A percentile compares a stretch with the other conserved stretches of the same genome.
These are phyloP conservation scores for Thymallus thymallus DNA, from an alignment of 2,113 vertebrate species.

Conservation along the genomic window DNA sequence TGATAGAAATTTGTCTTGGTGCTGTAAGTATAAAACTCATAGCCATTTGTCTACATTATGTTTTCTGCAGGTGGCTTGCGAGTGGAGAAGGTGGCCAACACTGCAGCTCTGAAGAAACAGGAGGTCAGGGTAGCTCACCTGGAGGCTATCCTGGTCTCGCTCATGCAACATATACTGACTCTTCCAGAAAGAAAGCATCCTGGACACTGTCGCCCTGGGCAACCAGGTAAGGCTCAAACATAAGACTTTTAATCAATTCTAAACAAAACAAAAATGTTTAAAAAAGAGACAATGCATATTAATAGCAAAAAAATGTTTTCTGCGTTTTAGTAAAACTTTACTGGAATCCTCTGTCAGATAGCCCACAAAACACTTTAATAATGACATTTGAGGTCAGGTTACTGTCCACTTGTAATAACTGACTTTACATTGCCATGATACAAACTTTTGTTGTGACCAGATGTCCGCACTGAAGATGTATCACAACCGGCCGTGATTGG, in stretches of 20 bases:
- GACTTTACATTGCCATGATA: too few relatives aligned
- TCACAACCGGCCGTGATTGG: too few relatives aligned
- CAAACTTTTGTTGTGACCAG: not conserved
- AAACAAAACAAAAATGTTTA: not conserved
- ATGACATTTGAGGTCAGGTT: too few relatives aligned
- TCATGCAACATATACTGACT: conserved; percentile 71
- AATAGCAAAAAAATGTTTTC: not conserved
- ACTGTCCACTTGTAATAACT: too few relatives aligned
- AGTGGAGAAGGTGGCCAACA: conserved; percentile 36
- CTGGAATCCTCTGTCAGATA: too few relatives aligned
- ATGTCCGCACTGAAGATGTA: too few relatives aligned
- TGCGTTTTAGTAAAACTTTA: too few relatives aligned
- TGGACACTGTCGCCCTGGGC: conserved; percentile 37
- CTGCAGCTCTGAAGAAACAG: conserved; percentile 28
- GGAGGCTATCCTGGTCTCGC: conserved; percentile 50
- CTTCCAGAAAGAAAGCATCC: conserved; percentile 31
- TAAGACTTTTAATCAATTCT: not conserved
- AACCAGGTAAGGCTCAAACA: conserved; percentile 56
- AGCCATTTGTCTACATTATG: not conserved
- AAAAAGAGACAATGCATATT: not conserved
- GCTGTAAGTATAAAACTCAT: too few relatives aligned
- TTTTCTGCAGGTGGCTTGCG: conserved; percentile 51
- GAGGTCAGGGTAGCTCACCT: conserved; percentile 46
- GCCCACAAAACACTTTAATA: too few relatives aligned
- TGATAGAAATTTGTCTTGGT: too few relatives aligned